Evolutionary conservation across 2,888 invertebrate genomes (phyloP).

Genomic region (Cerceris ruficornis): DNA sequence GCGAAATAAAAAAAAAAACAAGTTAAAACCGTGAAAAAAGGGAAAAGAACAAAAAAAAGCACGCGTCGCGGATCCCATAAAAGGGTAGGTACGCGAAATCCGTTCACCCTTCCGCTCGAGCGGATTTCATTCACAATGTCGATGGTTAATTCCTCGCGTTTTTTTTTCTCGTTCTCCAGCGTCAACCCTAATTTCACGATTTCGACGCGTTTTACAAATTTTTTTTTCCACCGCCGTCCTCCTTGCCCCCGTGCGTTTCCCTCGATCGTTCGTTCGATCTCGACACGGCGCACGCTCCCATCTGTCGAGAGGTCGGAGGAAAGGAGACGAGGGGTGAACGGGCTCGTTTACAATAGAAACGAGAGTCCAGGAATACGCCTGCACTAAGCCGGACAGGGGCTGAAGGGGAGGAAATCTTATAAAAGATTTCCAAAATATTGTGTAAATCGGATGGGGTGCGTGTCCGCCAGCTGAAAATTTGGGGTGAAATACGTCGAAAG

Average conservation of each 20-base stretch:
- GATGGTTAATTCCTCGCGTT: constrained; percentile 63
- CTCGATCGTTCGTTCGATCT: constrained; percentile 20
- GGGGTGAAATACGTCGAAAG: constrained; percentile 77
- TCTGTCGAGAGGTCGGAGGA: constrained; percentile 68
- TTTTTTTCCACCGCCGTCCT: constrained; percentile 54
- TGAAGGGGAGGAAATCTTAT: constrained; percentile 70
- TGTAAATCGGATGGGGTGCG: constrained; percentile 76
- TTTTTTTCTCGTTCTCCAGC: constrained; percentile 29
- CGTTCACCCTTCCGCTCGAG: constrained; percentile 57
- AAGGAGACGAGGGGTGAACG: constrained; percentile 5
- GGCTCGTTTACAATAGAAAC: constrained; percentile 49
- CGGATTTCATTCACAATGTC: constrained; percentile 50
- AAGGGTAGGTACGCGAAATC: constrained; percentile 43
- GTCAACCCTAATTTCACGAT: constrained; percentile 79
- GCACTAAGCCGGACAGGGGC: constrained; percentile 65
- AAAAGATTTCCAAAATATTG: constrained; percentile 82
- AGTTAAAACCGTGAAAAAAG: constrained; percentile 5
- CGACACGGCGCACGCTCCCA: constrained; percentile 62
- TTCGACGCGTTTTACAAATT: constrained; percentile 72
- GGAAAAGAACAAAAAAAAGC: constrained; percentile 24
- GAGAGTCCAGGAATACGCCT: constrained; percentile 51
- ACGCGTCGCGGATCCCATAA: constrained; percentile 40
- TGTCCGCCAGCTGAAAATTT: constrained; percentile 78
- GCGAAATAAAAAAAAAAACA: neutral
- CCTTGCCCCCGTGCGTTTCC: constrained; percentile 6